Evolutionary conservation across 2,113 vertebrate genomes (phyloP), one percentile per base, ranked within the genome.

Genomic region (Lycaon pictus): DNA sequence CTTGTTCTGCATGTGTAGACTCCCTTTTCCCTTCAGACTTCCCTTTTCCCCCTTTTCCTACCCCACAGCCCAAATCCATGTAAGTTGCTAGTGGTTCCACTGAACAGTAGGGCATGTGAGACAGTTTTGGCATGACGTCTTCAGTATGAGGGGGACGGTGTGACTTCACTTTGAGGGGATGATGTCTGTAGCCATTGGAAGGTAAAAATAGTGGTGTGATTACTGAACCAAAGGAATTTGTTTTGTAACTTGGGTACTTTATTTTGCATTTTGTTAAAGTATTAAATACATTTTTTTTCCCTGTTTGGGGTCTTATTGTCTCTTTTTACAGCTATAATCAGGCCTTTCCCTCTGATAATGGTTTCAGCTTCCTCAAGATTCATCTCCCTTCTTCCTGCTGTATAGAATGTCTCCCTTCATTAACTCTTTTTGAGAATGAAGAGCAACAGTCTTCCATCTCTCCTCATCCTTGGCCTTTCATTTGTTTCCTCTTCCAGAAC

Each of bases 211-310:
- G 93, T 95, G 37, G 62, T 92, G 81, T 96, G 81, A 85, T 97
- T 80, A 74, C 86, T 92, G 96, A 98, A 97, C 97, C 98, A 97
- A 97, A 98, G 97, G 96, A 95, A 96, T 90, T 97, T 97, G 96
- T 97, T 98, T 97, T 98, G 95, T 98, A 97, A 97, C 92, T 97
- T 95, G 90, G 96, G 93, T 95, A 96, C 96, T 90, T 98, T 90
- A 79, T 98, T 97, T 97, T 96, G 89, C 89, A 97, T 97, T 98
- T 98, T 97, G 94, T 95, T 98, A 88, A 95, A 84, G 56, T 95
- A 98, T 97, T 98, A 98, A 98, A 98, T 95, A 80, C 95, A 8
- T 43, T 25, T 77, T 76, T 98, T 98, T 97, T 98, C 97, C 89
- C 96, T 96, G 83, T 97, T 93, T 95, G 90, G 56, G 32, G 56